A percentile compares a stretch with the other conserved stretches of the same genome.
Conservation (phyloP, 2,888 invertebrate genomes). For the Hirtodrosophila trivittata region DNA sequence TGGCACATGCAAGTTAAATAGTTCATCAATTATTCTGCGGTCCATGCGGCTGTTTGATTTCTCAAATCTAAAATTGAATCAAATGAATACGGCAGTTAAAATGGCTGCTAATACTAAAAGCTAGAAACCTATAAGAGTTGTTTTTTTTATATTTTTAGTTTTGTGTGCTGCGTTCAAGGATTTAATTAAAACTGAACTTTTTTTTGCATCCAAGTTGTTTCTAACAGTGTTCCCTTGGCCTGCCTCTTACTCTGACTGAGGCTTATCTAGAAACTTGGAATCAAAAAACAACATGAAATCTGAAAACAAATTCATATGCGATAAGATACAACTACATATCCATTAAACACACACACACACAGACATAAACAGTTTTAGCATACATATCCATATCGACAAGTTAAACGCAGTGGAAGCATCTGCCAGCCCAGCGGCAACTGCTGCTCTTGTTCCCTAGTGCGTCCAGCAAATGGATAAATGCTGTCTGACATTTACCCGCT, state of each 20-base stretch:
- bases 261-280: no score
- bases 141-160: not conserved
- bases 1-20: slow-evolving; percentile 17
- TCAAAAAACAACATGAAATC: not conserved
- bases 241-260: not conserved
- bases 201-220: not conserved
- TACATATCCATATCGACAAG: slow-evolving; percentile 56
- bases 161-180: slow-evolving; percentile 5
- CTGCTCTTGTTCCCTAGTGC: slow-evolving; percentile 41
- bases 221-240: slow-evolving; percentile 31
- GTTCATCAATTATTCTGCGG: slow-evolving; percentile 16
- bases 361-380: slow-evolving; percentile 10
- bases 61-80: slow-evolving; percentile 1
- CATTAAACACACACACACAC: slow-evolving; percentile 45
- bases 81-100: slow-evolving; percentile 63
- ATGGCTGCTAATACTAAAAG: slow-evolving; percentile 24
- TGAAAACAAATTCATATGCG: slow-evolving; percentile 44
- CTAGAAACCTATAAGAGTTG: slow-evolving; percentile 1
- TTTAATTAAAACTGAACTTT: slow-evolving; percentile 24
- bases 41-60: slow-evolving; percentile 2
- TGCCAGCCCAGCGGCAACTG: slow-evolving; percentile 41
- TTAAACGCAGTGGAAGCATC: slow-evolving; percentile 31
- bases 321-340: slow-evolving; percentile 63
- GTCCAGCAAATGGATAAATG: slow-evolving; percentile 79
- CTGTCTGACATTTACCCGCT: slow-evolving; percentile 70